A percentile compares a stretch with the other conserved stretches of the same genome.
Conservation (phyloP, 2,888 invertebrate genomes). For the Saturnia japonica region DNA sequence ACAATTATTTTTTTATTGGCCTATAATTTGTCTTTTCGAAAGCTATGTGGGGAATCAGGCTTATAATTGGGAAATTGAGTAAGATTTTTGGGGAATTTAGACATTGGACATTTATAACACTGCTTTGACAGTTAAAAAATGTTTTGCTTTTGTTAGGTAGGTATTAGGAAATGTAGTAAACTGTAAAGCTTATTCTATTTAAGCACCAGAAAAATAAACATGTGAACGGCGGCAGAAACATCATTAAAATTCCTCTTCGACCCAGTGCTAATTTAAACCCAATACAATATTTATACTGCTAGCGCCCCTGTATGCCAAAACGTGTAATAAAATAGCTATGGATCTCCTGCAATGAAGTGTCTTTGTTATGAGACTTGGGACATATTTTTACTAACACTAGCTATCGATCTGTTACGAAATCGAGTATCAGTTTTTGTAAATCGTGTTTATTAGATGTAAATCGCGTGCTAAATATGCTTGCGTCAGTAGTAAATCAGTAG, state of each 20-base stretch:
- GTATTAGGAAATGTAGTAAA: constrained; percentile 36
- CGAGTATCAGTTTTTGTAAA: constrained; percentile 20
- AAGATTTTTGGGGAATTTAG: too few species aligned
- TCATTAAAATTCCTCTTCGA: constrained; percentile 34
- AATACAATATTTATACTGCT: too few species aligned
- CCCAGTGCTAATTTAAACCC: constrained; percentile 44
- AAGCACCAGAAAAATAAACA: constrained; percentile 41
- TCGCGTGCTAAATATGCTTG: constrained; percentile 34
- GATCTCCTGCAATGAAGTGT: constrained; percentile 51
- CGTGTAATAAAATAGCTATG: not conserved
- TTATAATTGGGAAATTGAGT: too few species aligned
- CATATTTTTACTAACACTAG: constrained; percentile 61
- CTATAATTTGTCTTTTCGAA: too few species aligned
- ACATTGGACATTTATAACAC: too few species aligned
- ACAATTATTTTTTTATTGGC: too few species aligned
- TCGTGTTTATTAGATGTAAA: constrained; percentile 29
- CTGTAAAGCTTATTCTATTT: constrained; percentile 60
- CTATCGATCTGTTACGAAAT: constrained; percentile 81
- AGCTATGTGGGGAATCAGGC: too few species aligned
- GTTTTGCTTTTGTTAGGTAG: constrained; percentile 53
- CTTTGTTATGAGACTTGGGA: constrained; percentile 72
- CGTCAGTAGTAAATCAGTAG: constrained; percentile 33
- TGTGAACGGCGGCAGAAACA: constrained; percentile 46
- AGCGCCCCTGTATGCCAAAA: constrained; percentile 31
- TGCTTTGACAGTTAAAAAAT: constrained; percentile 55